These are phyloP conservation scores for Ceratina australensis DNA, from an alignment of 1,140 invertebrate genomes.

Conservation along the genomic window DNA sequence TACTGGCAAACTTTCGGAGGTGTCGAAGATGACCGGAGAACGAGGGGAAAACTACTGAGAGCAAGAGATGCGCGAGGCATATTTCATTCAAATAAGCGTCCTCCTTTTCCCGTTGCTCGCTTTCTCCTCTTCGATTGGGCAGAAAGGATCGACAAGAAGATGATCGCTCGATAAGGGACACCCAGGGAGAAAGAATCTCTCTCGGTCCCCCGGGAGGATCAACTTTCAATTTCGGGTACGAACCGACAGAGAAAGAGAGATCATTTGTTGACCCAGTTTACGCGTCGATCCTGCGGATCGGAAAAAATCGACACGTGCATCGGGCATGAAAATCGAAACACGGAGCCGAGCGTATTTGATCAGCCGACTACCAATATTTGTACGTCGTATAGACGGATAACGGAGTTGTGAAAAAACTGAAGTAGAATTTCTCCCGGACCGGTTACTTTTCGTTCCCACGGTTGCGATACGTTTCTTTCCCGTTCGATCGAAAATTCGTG, in stretches of 20 bases:
- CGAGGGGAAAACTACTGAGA: slow-evolving; percentile 64
- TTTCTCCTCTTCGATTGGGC: slow-evolving; percentile 68
- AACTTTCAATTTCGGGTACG: slow-evolving; percentile 72
- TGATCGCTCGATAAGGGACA: slow-evolving; percentile 62
- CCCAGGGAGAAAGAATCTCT: slow-evolving; percentile 44
- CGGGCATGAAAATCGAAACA: not conserved
- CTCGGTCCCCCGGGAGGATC: slow-evolving; percentile 58
- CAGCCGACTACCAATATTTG: no score
- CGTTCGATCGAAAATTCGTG: slow-evolving; percentile 15
- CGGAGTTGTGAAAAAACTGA: no score
- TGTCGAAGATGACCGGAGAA: slow-evolving; percentile 54
- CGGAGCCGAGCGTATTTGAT: no score
- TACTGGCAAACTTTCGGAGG: slow-evolving; percentile 3
- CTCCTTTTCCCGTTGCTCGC: slow-evolving; percentile 63
- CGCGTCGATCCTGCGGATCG: slow-evolving; percentile 18
- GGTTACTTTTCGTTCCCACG: not conserved
- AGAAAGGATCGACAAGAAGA: slow-evolving; percentile 59
- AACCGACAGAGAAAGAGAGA: slow-evolving; percentile 23
- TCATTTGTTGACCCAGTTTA: slow-evolving; percentile 39
- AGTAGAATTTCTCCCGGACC: no score
- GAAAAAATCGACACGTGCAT: slow-evolving; percentile 39
- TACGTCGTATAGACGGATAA: no score
- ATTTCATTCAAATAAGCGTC: slow-evolving; percentile 69
- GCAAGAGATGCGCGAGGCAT: slow-evolving; percentile 48
- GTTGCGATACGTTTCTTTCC: not conserved